Percentiles rank a stretch among this genome's conserved stretches.
Conservation (phyloP, 2,888 invertebrate genomes). For the Macaria liturata region DNA sequence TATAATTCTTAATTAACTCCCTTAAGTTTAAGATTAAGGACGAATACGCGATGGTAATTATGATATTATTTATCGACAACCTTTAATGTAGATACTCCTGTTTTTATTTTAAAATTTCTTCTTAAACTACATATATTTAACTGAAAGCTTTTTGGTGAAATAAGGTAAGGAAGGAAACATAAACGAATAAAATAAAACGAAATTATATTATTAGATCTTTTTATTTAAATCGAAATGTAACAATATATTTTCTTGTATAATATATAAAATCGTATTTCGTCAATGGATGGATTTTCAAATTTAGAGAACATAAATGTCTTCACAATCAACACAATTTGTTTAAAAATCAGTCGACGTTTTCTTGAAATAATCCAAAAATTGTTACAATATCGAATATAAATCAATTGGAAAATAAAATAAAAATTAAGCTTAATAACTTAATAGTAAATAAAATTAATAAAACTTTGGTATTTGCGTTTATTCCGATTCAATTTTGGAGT, state of each 20-base stretch:
- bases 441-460: constrained; percentile 67
- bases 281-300: constrained; percentile 74
- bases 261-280: constrained; percentile 76
- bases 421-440: constrained; percentile 75
- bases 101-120: too few relatives aligned
- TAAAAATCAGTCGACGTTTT: constrained; percentile 32
- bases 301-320: constrained; percentile 42
- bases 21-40: too few relatives aligned
- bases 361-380: constrained; percentile 38
- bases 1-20: too few relatives aligned
- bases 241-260: constrained; percentile 69
- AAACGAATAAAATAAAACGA: constrained; percentile 66
- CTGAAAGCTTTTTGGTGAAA: too few relatives aligned
- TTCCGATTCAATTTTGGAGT: constrained; percentile 79
- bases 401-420: constrained; percentile 56
- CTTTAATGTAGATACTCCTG: too few relatives aligned
- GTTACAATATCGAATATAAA: constrained; percentile 61
- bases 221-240: constrained; percentile 80
- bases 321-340: constrained; percentile 34
- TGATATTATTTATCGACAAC: too few relatives aligned
- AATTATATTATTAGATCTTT: constrained; percentile 61
- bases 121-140: too few relatives aligned
- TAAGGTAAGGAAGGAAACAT: constrained; percentile 36
- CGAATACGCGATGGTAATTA: too few relatives aligned
- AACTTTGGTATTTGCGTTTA: constrained; percentile 82